A percentile compares a stretch with the other conserved stretches of the same genome.
These are phyloP conservation scores for Ormyrus pomaceus DNA, from an alignment of 2,888 invertebrate genomes.

Conservation along the genomic window DNA sequence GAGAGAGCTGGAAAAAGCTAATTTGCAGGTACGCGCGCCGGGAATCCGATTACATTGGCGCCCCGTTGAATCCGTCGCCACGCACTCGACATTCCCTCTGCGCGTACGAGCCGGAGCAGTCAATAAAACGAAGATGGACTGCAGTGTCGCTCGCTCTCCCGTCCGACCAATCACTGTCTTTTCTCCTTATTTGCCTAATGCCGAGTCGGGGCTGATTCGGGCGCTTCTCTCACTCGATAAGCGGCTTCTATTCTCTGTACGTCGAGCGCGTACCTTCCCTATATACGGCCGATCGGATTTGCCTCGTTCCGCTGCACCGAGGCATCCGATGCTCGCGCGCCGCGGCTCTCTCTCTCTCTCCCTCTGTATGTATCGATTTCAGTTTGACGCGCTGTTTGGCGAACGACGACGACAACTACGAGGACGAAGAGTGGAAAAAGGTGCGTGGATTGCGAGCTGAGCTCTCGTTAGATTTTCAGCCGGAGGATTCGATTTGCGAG, in stretches of 20 bases:
- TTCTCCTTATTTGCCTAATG: conserved; percentile 44
- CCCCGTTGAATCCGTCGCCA: background rate
- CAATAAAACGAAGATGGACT: conserved; percentile 35
- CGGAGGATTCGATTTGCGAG: too few species aligned
- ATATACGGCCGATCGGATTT: conserved; percentile 14
- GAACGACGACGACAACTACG: background rate
- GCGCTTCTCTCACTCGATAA: background rate
- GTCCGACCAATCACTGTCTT: conserved; percentile 30
- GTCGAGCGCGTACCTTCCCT: background rate
- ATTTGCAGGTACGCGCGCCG: conserved; percentile 6
- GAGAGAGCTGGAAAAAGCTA: background rate
- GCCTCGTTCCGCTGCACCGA: background rate
- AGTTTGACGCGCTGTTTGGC: background rate
- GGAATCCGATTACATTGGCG: background rate
- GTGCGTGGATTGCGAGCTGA: too few species aligned
- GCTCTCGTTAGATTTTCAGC: too few species aligned
- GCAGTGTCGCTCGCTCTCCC: background rate
- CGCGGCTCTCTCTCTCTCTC: background rate
- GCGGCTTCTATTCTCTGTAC: conserved; percentile 7
- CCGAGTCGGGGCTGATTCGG: background rate
- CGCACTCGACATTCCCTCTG: conserved; percentile 14
- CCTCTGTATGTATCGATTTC: conserved; percentile 8
- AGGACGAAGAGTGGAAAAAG: too few species aligned
- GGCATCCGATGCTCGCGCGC: background rate
- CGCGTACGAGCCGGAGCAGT: background rate